These are phyloP conservation scores for Drosophila mimetica DNA, from an alignment of 2,888 invertebrate genomes.

Conservation along the genomic window DNA sequence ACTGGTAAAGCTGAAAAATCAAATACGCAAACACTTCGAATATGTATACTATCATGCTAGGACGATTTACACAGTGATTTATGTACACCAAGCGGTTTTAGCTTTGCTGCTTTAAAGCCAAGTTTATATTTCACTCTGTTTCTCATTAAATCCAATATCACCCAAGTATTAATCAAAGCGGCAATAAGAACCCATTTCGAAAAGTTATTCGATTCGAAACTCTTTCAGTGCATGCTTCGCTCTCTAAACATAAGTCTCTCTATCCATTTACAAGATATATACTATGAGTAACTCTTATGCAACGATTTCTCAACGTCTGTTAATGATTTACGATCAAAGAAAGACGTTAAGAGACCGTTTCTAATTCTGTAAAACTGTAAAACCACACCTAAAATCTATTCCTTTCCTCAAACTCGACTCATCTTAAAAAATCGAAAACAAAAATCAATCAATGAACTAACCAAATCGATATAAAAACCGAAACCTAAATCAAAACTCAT, in stretches of 20 bases:
- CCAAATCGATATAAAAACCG: constrained; percentile 47
- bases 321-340: not conserved
- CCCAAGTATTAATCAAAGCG: constrained; percentile 17
- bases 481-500: constrained; percentile 80
- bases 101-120: constrained; percentile 66
- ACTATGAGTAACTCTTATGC: constrained; percentile 20
- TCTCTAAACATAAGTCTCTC: constrained; percentile 33
- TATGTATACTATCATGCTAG: constrained; percentile 35
- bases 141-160: constrained; percentile 22
- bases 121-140: constrained; percentile 48
- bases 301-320: constrained; percentile 12
- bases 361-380: constrained; percentile 50
- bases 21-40: constrained; percentile 4
- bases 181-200: constrained; percentile 5
- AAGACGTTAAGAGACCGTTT: constrained; percentile 12
- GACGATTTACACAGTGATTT: constrained; percentile 36
- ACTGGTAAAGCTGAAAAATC: constrained; percentile 79
- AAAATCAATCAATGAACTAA: constrained; percentile 43
- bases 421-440: constrained; percentile 49
- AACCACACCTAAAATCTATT: constrained; percentile 74
- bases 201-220: constrained; percentile 9
- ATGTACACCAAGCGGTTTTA: constrained; percentile 43
- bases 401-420: constrained; percentile 68
- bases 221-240: constrained; percentile 49
- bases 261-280: constrained; percentile 9